Conservation (phyloP, 2,113 vertebrate species). For the Phyllostomus discolor region DNA sequence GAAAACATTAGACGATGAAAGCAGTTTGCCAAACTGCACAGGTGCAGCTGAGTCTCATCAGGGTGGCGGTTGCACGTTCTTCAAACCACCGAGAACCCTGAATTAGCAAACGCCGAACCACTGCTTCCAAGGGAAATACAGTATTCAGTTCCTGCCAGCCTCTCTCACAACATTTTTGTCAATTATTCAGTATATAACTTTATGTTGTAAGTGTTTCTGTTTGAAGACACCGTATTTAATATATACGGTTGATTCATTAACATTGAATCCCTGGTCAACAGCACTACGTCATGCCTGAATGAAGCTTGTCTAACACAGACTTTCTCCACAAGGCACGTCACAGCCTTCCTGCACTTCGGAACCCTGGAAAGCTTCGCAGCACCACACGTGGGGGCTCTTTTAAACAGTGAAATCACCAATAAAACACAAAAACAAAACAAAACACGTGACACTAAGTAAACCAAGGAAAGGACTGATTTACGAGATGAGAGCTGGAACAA, state of each 20-base stretch:
- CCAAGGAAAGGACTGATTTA: not conserved
- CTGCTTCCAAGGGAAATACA: not conserved
- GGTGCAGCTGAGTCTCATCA: not conserved
- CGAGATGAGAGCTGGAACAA: not conserved
- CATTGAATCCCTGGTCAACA: not conserved
- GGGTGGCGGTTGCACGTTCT: not conserved
- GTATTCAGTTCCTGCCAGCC: not conserved
- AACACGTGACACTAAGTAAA: not conserved
- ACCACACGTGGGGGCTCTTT: too few relatives aligned
- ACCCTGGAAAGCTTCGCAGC: not conserved
- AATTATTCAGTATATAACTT: not conserved
- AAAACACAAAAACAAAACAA: not conserved
- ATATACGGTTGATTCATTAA: not conserved
- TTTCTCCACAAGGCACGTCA: not conserved
- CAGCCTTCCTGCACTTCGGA: not conserved
- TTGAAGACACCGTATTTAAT: not conserved
- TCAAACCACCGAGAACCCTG: not conserved
- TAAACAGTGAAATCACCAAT: not conserved
- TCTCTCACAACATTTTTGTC: not conserved
- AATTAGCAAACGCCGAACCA: not conserved
- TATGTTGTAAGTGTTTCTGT: not conserved
- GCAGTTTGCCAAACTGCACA: not conserved
- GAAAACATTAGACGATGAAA: not conserved
- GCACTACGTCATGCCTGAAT: not conserved
- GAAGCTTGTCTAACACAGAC: not conserved